These are phyloP conservation scores for Lycaon pictus DNA, from an alignment of 2,113 vertebrate species.

Conservation along the genomic window DNA sequence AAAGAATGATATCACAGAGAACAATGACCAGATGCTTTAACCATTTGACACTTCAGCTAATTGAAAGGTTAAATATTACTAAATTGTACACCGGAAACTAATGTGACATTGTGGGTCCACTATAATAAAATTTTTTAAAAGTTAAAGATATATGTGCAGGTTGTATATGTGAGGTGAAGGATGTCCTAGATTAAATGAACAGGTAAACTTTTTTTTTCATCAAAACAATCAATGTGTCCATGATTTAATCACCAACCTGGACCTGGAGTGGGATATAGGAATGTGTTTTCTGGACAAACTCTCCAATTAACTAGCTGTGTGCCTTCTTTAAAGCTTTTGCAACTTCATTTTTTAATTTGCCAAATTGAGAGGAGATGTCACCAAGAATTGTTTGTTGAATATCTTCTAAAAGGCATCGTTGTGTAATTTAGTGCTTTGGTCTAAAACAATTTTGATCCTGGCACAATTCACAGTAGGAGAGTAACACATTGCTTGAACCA, in stretches of 20 bases:
- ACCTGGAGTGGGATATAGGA: not conserved
- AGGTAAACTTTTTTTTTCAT: not conserved
- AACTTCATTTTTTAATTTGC: constrained; percentile 57
- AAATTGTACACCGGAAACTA: not conserved
- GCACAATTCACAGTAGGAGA: not conserved
- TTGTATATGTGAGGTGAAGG: not conserved
- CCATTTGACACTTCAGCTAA: not conserved
- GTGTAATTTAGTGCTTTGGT: not conserved
- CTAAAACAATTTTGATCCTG: constrained; percentile 11
- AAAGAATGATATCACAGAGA: constrained; percentile 3
- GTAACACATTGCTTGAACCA: not conserved
- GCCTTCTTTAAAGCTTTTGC: constrained; percentile 26
- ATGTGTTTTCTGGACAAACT: not conserved
- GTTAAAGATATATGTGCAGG: not conserved
- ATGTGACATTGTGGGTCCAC: not conserved
- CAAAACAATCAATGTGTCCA: not conserved
- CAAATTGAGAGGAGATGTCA: not conserved
- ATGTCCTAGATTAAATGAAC: not conserved
- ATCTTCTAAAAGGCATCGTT: constrained; percentile 24
- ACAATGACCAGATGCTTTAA: not conserved
- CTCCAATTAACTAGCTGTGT: not conserved
- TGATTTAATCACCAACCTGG: not conserved
- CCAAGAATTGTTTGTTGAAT: constrained; percentile 57
- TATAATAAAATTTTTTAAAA: not conserved
- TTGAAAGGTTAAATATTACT: not conserved